phyloP scores from a whole-genome alignment of 2,888 invertebrate genomes.

The Capitulum mitella region DNA sequence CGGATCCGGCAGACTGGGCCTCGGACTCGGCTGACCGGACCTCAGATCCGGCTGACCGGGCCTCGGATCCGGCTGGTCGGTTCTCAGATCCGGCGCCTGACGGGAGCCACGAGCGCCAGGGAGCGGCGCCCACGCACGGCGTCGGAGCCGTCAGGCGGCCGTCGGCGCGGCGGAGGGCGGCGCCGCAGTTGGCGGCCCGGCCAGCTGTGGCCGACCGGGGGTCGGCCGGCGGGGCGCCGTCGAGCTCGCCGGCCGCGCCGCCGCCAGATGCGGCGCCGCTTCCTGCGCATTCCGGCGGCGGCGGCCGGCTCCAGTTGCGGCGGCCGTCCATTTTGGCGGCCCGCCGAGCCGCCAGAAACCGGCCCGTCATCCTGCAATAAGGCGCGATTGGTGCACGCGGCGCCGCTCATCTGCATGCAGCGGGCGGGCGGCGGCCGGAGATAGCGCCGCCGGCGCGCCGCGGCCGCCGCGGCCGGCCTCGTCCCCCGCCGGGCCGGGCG shows the following conservation, averaged over 20 bases:
- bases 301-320: neutral
- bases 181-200: neutral
- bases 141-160: too few species aligned
- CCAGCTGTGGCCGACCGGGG: neutral
- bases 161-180: too few species aligned
- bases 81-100: too few species aligned
- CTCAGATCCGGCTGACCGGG: neutral
- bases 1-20: neutral
- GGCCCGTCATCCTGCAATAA: constrained; percentile 16
- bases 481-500: neutral
- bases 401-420: constrained; percentile 11
- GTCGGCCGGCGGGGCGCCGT: neutral
- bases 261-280: constrained; percentile 10
- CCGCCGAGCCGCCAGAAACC: neutral
- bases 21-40: too few species aligned
- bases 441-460: neutral
- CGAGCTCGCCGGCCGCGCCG: neutral
- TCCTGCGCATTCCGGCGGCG: neutral
- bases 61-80: neutral
- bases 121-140: too few species aligned
- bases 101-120: too few species aligned
- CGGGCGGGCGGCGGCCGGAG: neutral
- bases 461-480: neutral
- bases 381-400: constrained; percentile 9
- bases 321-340: constrained; percentile 12